phyloP scores from a whole-genome alignment of 1,140 invertebrate genomes.

The Onthophagus taurus region DNA sequence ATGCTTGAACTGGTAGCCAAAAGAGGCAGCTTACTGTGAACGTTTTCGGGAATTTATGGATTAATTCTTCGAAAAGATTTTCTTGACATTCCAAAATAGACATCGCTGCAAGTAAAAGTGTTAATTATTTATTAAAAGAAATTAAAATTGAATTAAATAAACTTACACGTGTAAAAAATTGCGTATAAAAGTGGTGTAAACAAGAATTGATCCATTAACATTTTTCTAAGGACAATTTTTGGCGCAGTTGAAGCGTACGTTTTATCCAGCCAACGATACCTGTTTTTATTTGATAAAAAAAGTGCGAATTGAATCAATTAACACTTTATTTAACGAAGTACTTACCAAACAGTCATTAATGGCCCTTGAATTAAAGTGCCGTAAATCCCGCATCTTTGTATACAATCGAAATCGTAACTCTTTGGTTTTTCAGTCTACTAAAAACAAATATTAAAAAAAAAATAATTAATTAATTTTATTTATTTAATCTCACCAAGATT shows the following conservation, averaged over 20 bases:
- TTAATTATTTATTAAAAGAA: neutral
- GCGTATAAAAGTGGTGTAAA: constrained; percentile 57
- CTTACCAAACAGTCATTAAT: constrained; percentile 51
- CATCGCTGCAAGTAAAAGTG: constrained; percentile 51
- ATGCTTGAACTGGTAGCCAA: constrained; percentile 66
- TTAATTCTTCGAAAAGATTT: constrained; percentile 58
- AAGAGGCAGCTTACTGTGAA: constrained; percentile 64
- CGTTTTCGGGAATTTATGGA: constrained; percentile 61
- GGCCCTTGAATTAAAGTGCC: constrained; percentile 51
- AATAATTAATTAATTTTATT: constrained; percentile 13
- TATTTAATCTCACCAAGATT: constrained; percentile 42
- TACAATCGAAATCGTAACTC: constrained; percentile 43
- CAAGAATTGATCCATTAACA: constrained; percentile 66
- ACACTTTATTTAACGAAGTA: constrained; percentile 2
- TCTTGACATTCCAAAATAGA: constrained; percentile 58
- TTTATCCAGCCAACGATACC: constrained; percentile 71
- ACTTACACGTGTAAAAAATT: neutral
- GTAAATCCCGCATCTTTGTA: constrained; percentile 50
- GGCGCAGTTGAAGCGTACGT: constrained; percentile 54
- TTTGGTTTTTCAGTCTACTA: constrained; percentile 37
- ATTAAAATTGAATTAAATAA: neutral
- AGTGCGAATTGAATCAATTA: no score
- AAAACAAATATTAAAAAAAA: constrained; percentile 22
- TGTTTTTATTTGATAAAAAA: no score
- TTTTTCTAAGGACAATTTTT: constrained; percentile 56